Evolutionary conservation across 2,888 invertebrate genomes (phyloP), one percentile per base, ranked within the genome.

Genomic region (Bellardia pandia): DNA sequence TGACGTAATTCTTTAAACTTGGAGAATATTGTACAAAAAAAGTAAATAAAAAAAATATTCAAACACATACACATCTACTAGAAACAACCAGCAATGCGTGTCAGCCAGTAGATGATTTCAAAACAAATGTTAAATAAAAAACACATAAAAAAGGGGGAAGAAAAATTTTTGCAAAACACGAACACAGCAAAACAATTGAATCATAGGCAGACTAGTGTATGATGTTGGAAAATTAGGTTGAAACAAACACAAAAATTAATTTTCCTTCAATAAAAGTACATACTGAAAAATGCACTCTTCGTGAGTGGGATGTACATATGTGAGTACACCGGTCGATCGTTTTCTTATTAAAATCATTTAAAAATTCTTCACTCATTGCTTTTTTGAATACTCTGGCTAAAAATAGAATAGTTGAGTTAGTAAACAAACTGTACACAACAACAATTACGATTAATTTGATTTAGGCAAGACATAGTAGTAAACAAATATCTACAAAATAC

Each of bases 1-100:
- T 87, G 87, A 87, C 87, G 87, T 82, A 87, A 87, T 85, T 66
- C 58, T 84, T 69, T 37, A 80, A 69, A 69, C 80, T 85, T 78
- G 80, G 74, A 78, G 77, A 79, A 86, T 69, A 62, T 62, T 60
- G 58, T 11, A 51, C 23, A 30, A 11, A 72, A 7, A 42, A 37
- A 78, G 33, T 37, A 60, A 71, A 71, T 64, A 40, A 37, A 60
- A 78, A 56, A 16, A 75, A 58, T 45, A 48, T 11, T 72, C 40
- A 60, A 79, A 42, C 51, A 69, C 9, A 71, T 45, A 78, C 14
- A 53, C 16, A 33, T 23, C 14, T 14, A 58, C 2, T 33, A 81
- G 58, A 14, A 74, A 64, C 62, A 62, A 23, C 5, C 51, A 79
- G 60, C 9, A 68, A 64, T 37, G n/a, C 48, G 45, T 48, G 74